Base-by-base conservation (phyloP, 1,140 invertebrate species). In the Streblospio benedicti region DNA sequence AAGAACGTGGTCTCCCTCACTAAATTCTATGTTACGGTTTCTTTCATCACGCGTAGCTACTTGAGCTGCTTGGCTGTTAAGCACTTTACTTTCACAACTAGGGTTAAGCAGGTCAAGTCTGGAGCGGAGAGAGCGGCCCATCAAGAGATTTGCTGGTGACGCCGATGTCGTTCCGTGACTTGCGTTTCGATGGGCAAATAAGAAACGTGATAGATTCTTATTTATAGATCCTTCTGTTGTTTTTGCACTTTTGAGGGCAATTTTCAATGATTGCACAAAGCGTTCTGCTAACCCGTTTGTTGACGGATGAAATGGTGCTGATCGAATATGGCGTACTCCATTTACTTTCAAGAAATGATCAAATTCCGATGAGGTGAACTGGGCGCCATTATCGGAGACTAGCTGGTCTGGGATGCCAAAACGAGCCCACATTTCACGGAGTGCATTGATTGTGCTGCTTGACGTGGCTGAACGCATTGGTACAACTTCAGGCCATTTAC, bases 281-380 rank as follows among this genome's bases (percentile, higher is more conserved):
- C 67, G 45, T 66, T 80, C 77, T 14, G 70, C 71, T 50, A 76
- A 67, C 0, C 79, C 78, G 64, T 81, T 80, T 14, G 72, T 72
- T 53, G 74, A 71, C 6, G 76, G 67, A 67, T 79, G 74, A 27
- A 69, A 67, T 55, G 78, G 69, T 61, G 71, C 72, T 6, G 71
- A 72, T 18, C 65, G 74, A 41, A 68, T 33, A 33, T 75, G 70
- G 28, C 66, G 23, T 60, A 78, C 72, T 4, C 69, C 66, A 72
- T 74, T 77, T 50, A 72, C 47, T 58, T 52, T 67, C 38, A 70
- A 57, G 66, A 80, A 81, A 5, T 60, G 50, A 61, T 59, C 45
- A 64, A 80, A 79, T 61, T 75, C 67, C 54, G 55, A 38, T 2
- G 69, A 74, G 12, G 65, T 71, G 56, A 79, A 80, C 49, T 73